A percentile compares a stretch with the other conserved stretches of the same genome.
Conservation (phyloP, 1,140 invertebrate species). For the Atopsyche davidsoni region DNA sequence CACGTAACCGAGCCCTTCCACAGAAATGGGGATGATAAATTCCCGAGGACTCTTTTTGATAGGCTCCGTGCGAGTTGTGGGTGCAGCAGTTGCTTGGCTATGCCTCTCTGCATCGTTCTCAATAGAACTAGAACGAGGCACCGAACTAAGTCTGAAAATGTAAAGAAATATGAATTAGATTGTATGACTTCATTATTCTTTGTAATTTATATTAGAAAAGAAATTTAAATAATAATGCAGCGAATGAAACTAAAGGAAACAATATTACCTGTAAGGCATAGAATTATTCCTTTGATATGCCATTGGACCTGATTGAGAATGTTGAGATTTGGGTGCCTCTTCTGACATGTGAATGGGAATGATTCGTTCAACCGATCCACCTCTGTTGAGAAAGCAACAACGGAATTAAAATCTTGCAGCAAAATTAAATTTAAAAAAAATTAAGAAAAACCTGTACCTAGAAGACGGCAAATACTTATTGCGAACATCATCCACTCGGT, state of each 20-base stretch:
- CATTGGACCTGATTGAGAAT: slow-evolving; percentile 20
- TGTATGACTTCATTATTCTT: too few relatives aligned
- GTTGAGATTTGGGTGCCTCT: slow-evolving; percentile 30
- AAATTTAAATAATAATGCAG: background rate
- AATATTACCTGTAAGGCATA: slow-evolving; percentile 26
- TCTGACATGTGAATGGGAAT: slow-evolving; percentile 56
- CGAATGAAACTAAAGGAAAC: background rate
- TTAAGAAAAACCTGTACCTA: slow-evolving; percentile 12
- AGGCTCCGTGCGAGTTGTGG: slow-evolving; percentile 54
- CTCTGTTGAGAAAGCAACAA: slow-evolving; percentile 30
- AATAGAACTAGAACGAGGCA: slow-evolving; percentile 17
- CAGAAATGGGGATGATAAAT: slow-evolving; percentile 85
- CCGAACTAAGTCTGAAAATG: slow-evolving; percentile 19
- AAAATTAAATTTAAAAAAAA: background rate
- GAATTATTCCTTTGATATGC: slow-evolving; percentile 29
- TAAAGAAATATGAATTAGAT: background rate
- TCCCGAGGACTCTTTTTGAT: slow-evolving; percentile 83
- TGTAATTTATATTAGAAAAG: background rate
- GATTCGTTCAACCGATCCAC: slow-evolving; percentile 53
- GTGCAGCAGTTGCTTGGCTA: slow-evolving; percentile 25
- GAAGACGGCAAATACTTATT: slow-evolving; percentile 34
- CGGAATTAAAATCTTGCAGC: background rate
- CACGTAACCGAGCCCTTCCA: slow-evolving; percentile 80
- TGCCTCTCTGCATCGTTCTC: slow-evolving; percentile 12
- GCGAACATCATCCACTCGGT: slow-evolving; percentile 43